These are phyloP conservation scores for Hemiprocne comata DNA, from an alignment of 2,113 vertebrate genomes.

Conservation along the genomic window DNA sequence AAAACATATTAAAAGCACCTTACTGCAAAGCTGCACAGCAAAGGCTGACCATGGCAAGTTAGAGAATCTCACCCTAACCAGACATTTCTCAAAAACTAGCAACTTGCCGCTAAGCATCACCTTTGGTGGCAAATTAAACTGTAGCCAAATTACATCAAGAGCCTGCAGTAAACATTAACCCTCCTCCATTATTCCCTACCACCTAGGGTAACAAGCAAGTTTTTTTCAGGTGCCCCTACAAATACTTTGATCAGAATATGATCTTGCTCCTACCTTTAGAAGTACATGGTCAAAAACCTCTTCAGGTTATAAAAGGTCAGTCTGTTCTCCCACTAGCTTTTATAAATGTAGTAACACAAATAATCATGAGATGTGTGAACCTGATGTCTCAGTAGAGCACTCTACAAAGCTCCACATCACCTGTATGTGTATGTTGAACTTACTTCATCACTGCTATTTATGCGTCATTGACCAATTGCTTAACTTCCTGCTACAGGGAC, in stretches of 20 bases:
- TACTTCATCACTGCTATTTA: not conserved
- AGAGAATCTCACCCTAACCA: not conserved
- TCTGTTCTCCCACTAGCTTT: not conserved
- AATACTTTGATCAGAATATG: not conserved
- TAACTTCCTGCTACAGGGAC: not conserved
- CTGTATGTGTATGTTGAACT: not conserved
- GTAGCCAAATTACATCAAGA: not conserved
- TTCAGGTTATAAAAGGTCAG: not conserved
- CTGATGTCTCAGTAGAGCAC: not conserved
- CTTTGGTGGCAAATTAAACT: not conserved
- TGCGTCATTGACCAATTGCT: not conserved
- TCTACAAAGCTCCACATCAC: not conserved
- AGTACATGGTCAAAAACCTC: not conserved
- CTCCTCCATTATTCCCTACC: not conserved
- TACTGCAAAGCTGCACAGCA: not conserved
- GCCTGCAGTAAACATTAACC: not conserved
- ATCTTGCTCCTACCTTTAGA: not conserved
- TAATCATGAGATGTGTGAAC: accelerated
- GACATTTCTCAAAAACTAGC: not conserved
- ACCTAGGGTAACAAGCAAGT: not conserved
- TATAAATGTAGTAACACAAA: not conserved
- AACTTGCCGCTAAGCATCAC: not conserved
- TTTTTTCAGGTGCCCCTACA: not conserved
- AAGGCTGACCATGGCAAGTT: not conserved
- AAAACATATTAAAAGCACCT: not conserved